A percentile compares a stretch with the other conserved stretches of the same genome.
Conservation (phyloP, 2,113 vertebrate genomes). For the Lasiurus borealis region DNA sequence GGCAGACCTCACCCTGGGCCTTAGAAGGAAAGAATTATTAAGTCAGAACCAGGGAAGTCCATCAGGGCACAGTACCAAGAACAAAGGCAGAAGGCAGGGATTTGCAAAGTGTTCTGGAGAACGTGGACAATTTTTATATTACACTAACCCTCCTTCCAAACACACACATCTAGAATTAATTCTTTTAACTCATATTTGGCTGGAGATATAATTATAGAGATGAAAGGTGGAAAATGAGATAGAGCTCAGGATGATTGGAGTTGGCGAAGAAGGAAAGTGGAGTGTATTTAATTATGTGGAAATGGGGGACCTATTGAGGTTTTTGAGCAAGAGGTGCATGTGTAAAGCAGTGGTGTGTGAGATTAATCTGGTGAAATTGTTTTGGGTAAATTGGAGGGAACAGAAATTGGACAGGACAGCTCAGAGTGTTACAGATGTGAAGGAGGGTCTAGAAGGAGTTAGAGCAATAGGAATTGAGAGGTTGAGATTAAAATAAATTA, state of each 20-base stretch:
- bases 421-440: slow-evolving; percentile 11
- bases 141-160: neutral
- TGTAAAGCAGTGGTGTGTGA: neutral
- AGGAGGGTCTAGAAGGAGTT: neutral
- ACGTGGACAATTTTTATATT: neutral
- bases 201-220: neutral
- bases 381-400: neutral
- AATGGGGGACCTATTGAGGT: neutral
- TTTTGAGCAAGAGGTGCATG: neutral
- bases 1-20: neutral
- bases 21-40: neutral
- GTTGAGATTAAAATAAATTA: neutral
- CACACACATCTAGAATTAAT: neutral
- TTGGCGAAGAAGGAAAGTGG: neutral
- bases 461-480: neutral
- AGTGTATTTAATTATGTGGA: neutral
- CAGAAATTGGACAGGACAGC: neutral
- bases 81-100: neutral
- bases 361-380: neutral
- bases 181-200: neutral
- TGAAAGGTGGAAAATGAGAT: neutral
- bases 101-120: neutral
- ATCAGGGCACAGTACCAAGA: neutral
- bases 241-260: neutral
- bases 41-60: neutral